phyloP scores from a whole-genome alignment of 2,113 vertebrate genomes.

The Periophthalmodon schlosseri region DNA sequence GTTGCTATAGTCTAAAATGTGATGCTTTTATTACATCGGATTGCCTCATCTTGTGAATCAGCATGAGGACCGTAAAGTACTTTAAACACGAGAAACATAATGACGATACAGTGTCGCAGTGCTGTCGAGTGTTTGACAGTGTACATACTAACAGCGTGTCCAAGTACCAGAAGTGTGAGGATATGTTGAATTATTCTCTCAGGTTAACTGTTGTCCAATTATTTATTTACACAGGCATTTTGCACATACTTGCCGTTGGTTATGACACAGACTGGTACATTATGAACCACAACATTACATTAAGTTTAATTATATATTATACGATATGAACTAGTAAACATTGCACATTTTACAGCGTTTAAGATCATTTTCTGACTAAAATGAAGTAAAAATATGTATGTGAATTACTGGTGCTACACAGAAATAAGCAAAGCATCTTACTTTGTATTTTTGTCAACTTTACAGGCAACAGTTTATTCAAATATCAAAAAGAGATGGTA shows the following conservation, averaged over 20 bases:
- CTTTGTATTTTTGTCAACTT: not conserved
- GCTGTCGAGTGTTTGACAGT: not conserved
- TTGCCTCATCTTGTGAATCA: constrained; percentile 33
- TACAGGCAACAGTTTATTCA: not conserved
- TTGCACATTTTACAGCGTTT: too few relatives aligned
- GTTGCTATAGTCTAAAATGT: constrained; percentile 24
- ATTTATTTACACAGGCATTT: not conserved
- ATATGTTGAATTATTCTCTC: not conserved
- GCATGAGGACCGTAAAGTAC: constrained; percentile 11
- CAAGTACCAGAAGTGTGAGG: not conserved
- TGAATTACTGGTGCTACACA: not conserved
- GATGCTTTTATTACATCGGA: constrained; percentile 27
- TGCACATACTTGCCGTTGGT: not conserved
- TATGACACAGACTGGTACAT: not conserved
- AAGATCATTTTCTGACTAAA: too few relatives aligned
- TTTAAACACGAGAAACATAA: constrained; percentile 9
- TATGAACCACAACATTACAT: not conserved
- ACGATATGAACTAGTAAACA: too few relatives aligned
- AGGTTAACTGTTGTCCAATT: not conserved
- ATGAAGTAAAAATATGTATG: not conserved
- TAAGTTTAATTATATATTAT: not conserved
- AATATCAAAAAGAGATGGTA: not conserved
- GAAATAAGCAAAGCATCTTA: not conserved
- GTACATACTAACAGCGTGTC: not conserved
- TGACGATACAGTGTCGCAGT: not conserved